A percentile compares a stretch with the other conserved stretches of the same genome.
Conservation (phyloP, 2,888 invertebrate species). For the Magallana nippona region DNA sequence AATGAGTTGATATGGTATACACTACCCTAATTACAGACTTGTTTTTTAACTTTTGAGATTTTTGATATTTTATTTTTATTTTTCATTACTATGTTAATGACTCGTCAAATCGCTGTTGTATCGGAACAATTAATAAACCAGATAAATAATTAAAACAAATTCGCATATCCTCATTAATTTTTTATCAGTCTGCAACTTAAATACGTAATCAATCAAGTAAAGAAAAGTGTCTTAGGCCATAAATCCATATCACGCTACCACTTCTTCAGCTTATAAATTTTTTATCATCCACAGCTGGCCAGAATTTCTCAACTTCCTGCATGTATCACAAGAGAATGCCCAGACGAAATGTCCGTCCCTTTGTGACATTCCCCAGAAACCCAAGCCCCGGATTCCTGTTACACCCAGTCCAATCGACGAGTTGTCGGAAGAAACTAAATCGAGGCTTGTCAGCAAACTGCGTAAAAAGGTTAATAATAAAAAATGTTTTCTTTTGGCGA, state of each 20-base stretch:
- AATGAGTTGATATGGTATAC: conserved; percentile 58
- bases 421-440: conserved; percentile 64
- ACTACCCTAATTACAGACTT: too few species aligned
- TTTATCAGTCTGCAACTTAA: too few species aligned
- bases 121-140: too few species aligned
- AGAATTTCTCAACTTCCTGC: conserved; percentile 75
- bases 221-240: too few species aligned
- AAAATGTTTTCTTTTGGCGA: neutral
- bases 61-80: too few species aligned
- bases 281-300: conserved; percentile 71
- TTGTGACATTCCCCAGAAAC: conserved; percentile 63
- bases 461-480: conserved; percentile 63
- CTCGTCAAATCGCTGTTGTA: neutral
- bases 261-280: too few species aligned
- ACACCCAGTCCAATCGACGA: conserved; percentile 66
- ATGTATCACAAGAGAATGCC: conserved; percentile 71
- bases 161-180: too few species aligned
- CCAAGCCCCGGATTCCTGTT: conserved; percentile 57
- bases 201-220: too few species aligned
- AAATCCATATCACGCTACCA: too few species aligned
- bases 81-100: too few species aligned
- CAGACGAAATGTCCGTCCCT: conserved; percentile 65
- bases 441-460: conserved; percentile 63
- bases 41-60: too few species aligned
- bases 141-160: too few species aligned